Conservation (phyloP, 1,140 invertebrate species). For the Cotesia vestalis region DNA sequence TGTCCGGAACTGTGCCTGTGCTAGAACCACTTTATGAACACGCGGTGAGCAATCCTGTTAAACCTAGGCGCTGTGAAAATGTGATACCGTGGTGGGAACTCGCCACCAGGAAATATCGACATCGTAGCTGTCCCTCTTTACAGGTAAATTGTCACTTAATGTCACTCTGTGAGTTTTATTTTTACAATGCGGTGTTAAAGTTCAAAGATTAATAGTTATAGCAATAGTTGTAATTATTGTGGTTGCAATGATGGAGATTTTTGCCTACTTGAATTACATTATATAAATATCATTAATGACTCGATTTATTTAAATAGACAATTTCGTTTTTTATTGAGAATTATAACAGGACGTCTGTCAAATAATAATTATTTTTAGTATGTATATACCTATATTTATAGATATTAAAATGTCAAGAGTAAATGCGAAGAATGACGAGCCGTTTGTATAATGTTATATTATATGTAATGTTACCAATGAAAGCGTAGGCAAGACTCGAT, state of each 20-base stretch:
- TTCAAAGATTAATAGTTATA: too few species aligned
- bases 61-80: conserved; percentile 50
- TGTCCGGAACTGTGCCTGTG: conserved; percentile 55
- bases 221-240: too few species aligned
- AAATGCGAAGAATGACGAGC: conserved; percentile 41
- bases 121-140: conserved; percentile 76
- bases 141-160: conserved; percentile 64
- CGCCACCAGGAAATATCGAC: conserved; percentile 77
- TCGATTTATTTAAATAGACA: too few species aligned
- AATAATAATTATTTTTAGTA: conserved; percentile 30
- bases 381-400: background rate
- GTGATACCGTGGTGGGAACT: conserved; percentile 86
- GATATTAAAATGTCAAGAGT: conserved; percentile 37
- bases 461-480: conserved; percentile 36
- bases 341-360: conserved; percentile 21
- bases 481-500: conserved; percentile 51
- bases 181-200: background rate
- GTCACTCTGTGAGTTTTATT: background rate
- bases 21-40: conserved; percentile 65
- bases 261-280: too few species aligned
- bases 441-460: conserved; percentile 2
- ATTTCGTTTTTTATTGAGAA: too few species aligned
- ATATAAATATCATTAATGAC: too few species aligned
- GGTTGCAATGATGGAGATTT: too few species aligned
- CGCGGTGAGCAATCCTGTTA: conserved; percentile 58